A percentile compares a stretch with the other conserved stretches of the same genome.
These are phyloP conservation scores for Eulemur mongoz DNA, from an alignment of 2,797 vertebrate species.

Conservation along the genomic window DNA sequence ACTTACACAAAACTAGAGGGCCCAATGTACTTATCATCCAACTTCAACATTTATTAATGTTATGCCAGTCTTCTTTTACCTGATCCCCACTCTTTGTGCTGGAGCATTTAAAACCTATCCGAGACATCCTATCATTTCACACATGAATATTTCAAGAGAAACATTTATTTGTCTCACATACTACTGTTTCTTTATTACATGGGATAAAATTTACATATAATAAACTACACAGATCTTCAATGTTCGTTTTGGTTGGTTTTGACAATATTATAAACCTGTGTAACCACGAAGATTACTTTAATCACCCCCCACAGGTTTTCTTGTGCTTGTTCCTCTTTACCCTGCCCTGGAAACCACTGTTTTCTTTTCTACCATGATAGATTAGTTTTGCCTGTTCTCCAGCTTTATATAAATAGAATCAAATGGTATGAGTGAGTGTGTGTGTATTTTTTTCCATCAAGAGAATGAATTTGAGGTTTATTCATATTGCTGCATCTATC, in stretches of 20 bases:
- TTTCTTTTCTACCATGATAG: background rate
- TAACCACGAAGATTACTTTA: background rate
- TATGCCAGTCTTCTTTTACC: background rate
- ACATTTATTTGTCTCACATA: background rate
- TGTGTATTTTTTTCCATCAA: background rate
- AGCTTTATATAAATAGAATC: background rate
- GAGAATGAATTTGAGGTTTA: slow-evolving; percentile 4
- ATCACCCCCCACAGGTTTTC: background rate
- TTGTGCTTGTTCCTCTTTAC: background rate
- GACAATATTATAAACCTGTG: background rate
- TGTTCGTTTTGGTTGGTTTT: slow-evolving; percentile 8
- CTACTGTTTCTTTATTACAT: background rate
- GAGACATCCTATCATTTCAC: background rate
- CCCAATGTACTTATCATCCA: background rate
- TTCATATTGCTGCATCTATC: background rate
- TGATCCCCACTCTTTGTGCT: background rate
- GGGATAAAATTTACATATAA: background rate
- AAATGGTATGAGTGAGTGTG: background rate
- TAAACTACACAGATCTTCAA: background rate
- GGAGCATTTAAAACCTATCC: background rate
- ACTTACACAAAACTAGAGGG: background rate
- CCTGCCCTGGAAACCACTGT: background rate
- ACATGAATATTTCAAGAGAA: background rate
- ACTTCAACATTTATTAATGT: background rate
- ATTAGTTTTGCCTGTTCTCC: background rate